Evolutionary conservation across 2,888 invertebrate species (phyloP).

Genomic region (Bursaphelenchus okinawaensis): DNA sequence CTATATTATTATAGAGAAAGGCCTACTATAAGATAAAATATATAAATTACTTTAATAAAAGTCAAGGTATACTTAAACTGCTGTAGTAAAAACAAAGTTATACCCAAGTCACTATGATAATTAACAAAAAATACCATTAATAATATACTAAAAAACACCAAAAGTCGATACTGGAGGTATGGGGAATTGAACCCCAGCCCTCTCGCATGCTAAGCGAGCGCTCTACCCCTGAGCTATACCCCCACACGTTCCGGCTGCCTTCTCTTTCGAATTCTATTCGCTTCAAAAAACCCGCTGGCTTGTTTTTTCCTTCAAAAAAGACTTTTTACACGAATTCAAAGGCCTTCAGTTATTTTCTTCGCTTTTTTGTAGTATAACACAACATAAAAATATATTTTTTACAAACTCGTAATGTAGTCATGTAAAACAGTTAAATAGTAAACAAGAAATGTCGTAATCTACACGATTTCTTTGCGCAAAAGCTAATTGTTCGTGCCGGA

Average conservation of each 20-base stretch:
- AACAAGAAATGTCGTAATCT: background rate
- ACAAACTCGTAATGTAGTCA: background rate
- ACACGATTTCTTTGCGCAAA: background rate
- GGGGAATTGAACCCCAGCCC: slow-evolving; percentile 39
- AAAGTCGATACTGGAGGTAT: slow-evolving; percentile 26
- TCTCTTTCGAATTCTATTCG: background rate
- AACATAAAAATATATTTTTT: no score
- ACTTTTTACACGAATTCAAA: no score
- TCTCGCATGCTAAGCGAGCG: slow-evolving; percentile 45
- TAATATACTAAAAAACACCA: background rate
- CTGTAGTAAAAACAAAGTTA: no score
- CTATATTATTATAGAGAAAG: no score
- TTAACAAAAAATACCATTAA: no score
- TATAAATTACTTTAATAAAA: no score
- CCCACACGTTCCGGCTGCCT: slow-evolving; percentile 12
- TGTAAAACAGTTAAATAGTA: background rate
- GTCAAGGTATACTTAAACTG: no score
- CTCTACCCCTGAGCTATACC: slow-evolving; percentile 43
- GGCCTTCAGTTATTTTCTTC: no score
- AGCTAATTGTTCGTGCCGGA: background rate
- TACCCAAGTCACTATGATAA: no score
- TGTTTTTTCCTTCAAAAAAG: background rate
- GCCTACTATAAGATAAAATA: no score
- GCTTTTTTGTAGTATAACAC: no score
- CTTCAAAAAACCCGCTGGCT: background rate